phyloP scores from a whole-genome alignment of 92 coral and sea anemone genomes.

The Bergia sp. region DNA sequence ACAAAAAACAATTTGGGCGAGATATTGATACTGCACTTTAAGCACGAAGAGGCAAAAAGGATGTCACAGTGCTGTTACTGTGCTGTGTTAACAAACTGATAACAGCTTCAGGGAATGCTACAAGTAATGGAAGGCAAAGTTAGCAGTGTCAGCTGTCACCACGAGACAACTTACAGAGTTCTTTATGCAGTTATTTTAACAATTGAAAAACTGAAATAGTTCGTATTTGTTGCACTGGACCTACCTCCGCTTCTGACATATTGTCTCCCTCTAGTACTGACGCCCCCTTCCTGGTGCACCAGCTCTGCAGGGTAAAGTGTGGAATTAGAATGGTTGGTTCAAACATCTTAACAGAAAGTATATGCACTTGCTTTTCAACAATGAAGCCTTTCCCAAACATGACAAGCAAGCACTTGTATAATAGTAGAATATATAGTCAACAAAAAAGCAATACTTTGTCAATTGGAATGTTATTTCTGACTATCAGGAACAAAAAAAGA shows the following conservation, averaged over 20 bases:
- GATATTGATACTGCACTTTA: neutral
- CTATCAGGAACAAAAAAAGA: too few species aligned
- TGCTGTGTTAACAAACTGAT: neutral
- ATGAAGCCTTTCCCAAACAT: too few species aligned
- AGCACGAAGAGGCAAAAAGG: too few species aligned
- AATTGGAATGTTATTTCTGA: too few species aligned
- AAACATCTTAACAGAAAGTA: neutral
- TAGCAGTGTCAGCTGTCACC: too few species aligned
- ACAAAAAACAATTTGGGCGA: neutral
- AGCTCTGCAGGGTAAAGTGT: slow-evolving; percentile 47
- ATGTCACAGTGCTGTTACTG: neutral
- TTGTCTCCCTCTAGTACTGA: slow-evolving; percentile 64
- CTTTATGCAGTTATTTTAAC: too few species aligned
- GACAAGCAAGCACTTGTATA: too few species aligned
- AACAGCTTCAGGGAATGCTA: neutral
- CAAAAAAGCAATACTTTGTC: too few species aligned
- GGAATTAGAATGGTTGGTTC: neutral
- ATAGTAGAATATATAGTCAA: too few species aligned
- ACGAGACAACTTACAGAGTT: too few species aligned
- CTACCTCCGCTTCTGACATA: slow-evolving; percentile 85
- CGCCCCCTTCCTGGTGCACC: slow-evolving; percentile 66
- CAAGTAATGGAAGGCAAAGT: neutral
- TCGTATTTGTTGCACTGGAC: neutral
- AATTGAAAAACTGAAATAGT: neutral
- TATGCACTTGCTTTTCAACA: too few species aligned